Base-by-base conservation (phyloP, 2,113 vertebrate genomes). In the Micromys minutus region DNA sequence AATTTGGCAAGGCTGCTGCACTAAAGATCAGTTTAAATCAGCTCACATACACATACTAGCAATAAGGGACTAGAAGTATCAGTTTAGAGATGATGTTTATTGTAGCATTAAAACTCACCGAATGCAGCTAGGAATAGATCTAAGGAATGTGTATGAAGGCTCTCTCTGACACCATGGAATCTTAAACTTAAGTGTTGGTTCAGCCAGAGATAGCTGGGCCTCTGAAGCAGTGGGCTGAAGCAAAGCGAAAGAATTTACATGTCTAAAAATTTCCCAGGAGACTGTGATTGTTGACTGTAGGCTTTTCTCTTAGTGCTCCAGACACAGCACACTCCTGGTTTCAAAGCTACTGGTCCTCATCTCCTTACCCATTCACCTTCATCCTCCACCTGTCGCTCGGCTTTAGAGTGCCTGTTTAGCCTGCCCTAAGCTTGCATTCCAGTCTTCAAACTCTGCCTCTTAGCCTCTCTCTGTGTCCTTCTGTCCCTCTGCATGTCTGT, bases 41-140 rank as follows among this genome's bases (percentile, higher is more conserved):
- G 69, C 8, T 92, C 72, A 90, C 67, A 75, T 87, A 17, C 36
- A n/a, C 77, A 29, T 7, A 47, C 22, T 7, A 74, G 59, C 79
- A 86, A 76, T 36, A 71, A 71, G 17, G 21, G 90, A 36, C 77
- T 47, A 67, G 59, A 89, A 93, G 93, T 67, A 89, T 67, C 61
- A 72, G 57, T 72, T 80, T 61, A 1, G 72, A 2, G 72, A 79
- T 77, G 71, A 50, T 13, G 67, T 77, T 86, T 76, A 71, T 74
- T 34, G 31, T 55, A 86, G 24, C 34, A 87, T 83, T 47, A n/a
- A 90, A 94, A 50, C 21, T 17, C 57, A 75, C 13, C 1, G 57
- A 76, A 63, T 84, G 81, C 65, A 65, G 61, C 84, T n/a, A 69
- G 83, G 42, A 67, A 86, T 63, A 55, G 95, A 88, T 87, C 55